Percentiles rank a stretch among this genome's conserved stretches.
These are phyloP conservation scores for Eubucco bourcierii DNA, from an alignment of 2,113 vertebrate genomes.

Conservation along the genomic window DNA sequence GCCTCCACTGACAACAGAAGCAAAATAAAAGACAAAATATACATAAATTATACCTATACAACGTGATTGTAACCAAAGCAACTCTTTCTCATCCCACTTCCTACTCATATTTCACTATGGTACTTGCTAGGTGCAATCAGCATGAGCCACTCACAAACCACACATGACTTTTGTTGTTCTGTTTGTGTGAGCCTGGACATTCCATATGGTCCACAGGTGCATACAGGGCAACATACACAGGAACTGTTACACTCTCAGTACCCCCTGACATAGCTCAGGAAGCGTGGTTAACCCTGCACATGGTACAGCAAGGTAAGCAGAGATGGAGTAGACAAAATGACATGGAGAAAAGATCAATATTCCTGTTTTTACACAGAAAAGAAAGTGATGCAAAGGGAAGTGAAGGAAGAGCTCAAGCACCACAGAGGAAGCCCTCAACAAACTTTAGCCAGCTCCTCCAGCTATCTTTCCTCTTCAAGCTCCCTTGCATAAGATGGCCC, in stretches of 20 bases:
- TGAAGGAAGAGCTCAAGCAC: background rate
- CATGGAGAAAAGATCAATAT: background rate
- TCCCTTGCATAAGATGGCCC: accelerated
- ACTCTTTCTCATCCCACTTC: background rate
- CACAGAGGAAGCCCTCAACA: accelerated
- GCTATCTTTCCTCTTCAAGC: background rate
- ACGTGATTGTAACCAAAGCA: accelerated
- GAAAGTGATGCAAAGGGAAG: background rate
- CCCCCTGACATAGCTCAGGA: background rate
- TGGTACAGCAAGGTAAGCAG: accelerated
- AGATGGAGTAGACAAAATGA: background rate
- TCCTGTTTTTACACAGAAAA: background rate
- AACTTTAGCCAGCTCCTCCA: background rate
- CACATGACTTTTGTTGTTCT: background rate
- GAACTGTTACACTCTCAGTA: accelerated
- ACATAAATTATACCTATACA: background rate
- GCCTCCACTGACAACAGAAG: accelerated
- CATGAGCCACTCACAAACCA: background rate
- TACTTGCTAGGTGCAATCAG: background rate
- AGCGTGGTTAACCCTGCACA: background rate
- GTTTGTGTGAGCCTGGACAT: background rate
- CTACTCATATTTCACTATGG: background rate
- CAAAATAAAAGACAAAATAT: background rate
- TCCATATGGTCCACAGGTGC: background rate
- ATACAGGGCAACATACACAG: background rate